Conservation (phyloP, 1,140 invertebrate genomes). For the Drosophila nasuta region DNA sequence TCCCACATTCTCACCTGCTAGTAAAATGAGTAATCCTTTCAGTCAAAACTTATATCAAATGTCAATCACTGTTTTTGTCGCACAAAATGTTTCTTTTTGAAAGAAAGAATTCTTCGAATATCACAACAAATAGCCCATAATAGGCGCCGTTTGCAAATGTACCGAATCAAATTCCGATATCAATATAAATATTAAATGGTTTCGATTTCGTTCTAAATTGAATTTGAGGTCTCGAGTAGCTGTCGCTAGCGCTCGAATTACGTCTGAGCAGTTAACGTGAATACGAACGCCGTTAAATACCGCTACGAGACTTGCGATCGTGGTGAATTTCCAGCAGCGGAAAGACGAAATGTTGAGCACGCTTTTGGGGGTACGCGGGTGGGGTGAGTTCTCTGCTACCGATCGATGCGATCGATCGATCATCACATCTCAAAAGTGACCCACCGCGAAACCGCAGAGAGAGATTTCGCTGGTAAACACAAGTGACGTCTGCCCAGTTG, state of each 20-base stretch:
- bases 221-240: conserved; percentile 15
- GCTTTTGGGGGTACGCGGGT: conserved; percentile 28
- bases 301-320: conserved; percentile 33
- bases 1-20: background rate
- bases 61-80: background rate
- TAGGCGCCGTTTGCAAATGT: background rate
- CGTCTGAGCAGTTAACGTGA: conserved; percentile 55
- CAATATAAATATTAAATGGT: conserved; percentile 9
- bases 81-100: conserved; percentile 9
- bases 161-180: conserved; percentile 1
- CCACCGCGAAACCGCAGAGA: conserved; percentile 31
- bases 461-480: conserved; percentile 15
- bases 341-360: conserved; percentile 30
- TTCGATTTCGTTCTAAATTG: conserved; percentile 22
- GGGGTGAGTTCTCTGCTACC: background rate
- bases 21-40: background rate
- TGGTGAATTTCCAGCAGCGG: conserved; percentile 53
- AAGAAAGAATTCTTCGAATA: conserved; percentile 21
- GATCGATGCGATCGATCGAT: conserved; percentile 9
- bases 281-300: conserved; percentile 58
- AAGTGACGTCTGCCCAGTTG: conserved; percentile 23
- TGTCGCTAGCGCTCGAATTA: conserved; percentile 49
- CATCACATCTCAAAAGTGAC: background rate
- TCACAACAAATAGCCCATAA: conserved; percentile 37
- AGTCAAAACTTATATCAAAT: conserved; percentile 6